These are phyloP conservation scores for Drosophila mercatorum DNA, from an alignment of 2,888 invertebrate species.

Conservation along the genomic window DNA sequence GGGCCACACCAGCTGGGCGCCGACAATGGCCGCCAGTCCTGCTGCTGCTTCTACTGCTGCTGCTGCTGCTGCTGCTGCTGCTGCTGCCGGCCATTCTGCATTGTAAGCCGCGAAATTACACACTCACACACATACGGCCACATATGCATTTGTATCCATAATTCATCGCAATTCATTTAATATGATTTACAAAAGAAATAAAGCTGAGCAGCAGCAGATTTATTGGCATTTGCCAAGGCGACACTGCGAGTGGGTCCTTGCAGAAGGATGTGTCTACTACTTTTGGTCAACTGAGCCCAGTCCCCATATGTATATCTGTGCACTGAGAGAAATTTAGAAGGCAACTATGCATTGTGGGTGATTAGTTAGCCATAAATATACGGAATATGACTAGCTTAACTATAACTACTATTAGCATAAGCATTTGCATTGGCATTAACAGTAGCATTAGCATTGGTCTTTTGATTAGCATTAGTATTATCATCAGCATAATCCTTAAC, in stretches of 20 bases:
- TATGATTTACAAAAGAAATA: constrained; percentile 74
- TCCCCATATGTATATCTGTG: constrained; percentile 8
- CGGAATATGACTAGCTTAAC: background rate
- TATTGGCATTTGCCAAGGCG: constrained; percentile 59
- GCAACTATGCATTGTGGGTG: too few species aligned
- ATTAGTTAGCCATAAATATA: background rate
- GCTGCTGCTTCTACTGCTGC: background rate
- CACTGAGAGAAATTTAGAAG: constrained; percentile 40
- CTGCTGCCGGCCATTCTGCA: constrained; percentile 33
- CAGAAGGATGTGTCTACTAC: constrained; percentile 45
- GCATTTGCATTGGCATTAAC: too few species aligned
- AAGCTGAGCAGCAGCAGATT: constrained; percentile 60
- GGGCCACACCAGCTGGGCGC: constrained; percentile 19
- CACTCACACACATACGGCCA: constrained; percentile 8
- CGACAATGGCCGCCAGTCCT: constrained; percentile 44
- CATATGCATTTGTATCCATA: constrained; percentile 63
- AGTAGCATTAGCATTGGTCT: too few species aligned
- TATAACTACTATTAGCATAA: too few species aligned
- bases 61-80: background rate
- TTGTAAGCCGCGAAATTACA: constrained; percentile 64
- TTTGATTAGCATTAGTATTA: too few species aligned
- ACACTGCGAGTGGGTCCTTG: constrained; percentile 30
- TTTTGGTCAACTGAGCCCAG: constrained; percentile 58
- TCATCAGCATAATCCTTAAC: too few species aligned
- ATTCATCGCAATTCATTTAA: constrained; percentile 77